Evolutionary conservation across 2,113 vertebrate genomes (phyloP).

Genomic region (Gavialis gangeticus): DNA sequence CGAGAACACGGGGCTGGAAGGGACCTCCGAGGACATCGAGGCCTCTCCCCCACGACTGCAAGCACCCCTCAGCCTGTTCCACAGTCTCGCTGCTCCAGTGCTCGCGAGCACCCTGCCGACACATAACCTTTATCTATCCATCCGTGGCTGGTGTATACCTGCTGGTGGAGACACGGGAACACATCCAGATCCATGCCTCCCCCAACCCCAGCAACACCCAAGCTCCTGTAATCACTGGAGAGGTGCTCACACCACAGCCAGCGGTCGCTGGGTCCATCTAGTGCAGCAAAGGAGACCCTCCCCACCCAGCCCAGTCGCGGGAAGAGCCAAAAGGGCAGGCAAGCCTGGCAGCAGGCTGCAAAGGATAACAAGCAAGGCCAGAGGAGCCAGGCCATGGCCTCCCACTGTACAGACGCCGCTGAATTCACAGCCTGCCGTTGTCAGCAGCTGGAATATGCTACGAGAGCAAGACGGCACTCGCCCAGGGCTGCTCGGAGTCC

Average conservation of each 20-base stretch:
- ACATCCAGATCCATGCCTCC: not conserved
- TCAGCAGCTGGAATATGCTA: not conserved
- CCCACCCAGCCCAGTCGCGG: not conserved
- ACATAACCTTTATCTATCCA: too few relatives aligned
- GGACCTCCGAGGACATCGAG: too few relatives aligned
- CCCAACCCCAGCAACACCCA: not conserved
- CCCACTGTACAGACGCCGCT: not conserved
- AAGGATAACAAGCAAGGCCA: fast-evolving
- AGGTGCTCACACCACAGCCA: not conserved
- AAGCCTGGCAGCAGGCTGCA: not conserved
- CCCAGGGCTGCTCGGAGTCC: constrained; percentile 7
- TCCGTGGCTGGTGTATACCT: too few relatives aligned
- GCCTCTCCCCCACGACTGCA: too few relatives aligned
- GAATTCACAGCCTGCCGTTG: not conserved
- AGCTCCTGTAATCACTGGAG: not conserved
- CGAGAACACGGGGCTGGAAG: too few relatives aligned
- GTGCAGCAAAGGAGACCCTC: not conserved
- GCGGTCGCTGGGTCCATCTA: not conserved
- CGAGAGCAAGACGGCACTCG: not conserved
- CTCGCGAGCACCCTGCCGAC: too few relatives aligned
- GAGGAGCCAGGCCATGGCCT: not conserved
- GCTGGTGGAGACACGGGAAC: too few relatives aligned
- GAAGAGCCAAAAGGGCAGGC: not conserved
- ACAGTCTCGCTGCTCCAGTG: too few relatives aligned
- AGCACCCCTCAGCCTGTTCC: too few relatives aligned